These are phyloP conservation scores for Acomys russatus DNA, from an alignment of 2,797 vertebrate species.

Conservation along the genomic window DNA sequence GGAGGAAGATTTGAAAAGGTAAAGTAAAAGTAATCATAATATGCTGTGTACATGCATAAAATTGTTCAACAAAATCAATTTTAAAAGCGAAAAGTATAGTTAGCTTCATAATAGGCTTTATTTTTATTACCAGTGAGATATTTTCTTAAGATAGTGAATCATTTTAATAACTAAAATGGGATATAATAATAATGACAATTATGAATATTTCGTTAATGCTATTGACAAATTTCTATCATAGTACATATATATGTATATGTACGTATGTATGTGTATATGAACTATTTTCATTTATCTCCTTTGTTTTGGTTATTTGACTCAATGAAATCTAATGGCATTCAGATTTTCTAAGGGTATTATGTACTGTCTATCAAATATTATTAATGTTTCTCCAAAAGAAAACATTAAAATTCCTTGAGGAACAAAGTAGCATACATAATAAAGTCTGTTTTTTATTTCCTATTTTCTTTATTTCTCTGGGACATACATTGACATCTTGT, in stretches of 20 bases:
- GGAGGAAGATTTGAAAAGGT: neutral
- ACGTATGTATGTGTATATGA: too few relatives aligned
- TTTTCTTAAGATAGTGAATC: conserved; percentile 56
- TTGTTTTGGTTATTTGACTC: neutral
- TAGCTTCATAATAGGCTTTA: conserved; percentile 38
- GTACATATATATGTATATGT: neutral
- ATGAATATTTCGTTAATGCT: neutral
- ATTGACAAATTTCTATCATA: neutral
- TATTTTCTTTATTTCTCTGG: neutral
- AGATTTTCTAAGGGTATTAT: conserved; percentile 50
- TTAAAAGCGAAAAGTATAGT: neutral
- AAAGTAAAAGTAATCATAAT: neutral
- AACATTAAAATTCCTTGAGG: conserved; percentile 13
- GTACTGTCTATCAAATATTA: conserved; percentile 35
- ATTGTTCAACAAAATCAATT: neutral
- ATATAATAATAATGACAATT: conserved; percentile 20
- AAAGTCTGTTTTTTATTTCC: neutral
- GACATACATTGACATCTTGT: conserved; percentile 26
- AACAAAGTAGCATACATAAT: conserved; percentile 34
- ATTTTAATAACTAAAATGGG: conserved; percentile 52
- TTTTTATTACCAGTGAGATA: conserved; percentile 19
- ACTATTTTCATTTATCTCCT: neutral
- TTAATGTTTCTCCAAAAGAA: conserved; percentile 60
- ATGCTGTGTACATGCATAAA: neutral
- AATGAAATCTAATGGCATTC: conserved; percentile 31